Conservation (phyloP, 2,888 invertebrate species). For the Hybos culiciformis region DNA sequence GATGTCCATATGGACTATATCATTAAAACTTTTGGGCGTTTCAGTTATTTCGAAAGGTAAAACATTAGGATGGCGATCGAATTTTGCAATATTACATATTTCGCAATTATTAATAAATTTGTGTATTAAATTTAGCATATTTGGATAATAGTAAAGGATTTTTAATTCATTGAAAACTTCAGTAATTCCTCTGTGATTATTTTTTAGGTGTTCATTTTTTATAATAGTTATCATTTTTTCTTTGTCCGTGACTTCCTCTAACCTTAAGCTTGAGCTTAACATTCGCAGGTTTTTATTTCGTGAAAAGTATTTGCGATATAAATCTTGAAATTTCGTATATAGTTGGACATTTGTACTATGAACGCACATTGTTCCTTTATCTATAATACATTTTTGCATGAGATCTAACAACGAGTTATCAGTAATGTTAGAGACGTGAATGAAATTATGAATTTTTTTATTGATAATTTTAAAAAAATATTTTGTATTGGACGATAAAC, state of each 20-base stretch:
- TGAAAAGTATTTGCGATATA: constrained; percentile 9
- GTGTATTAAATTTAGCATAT: constrained; percentile 6
- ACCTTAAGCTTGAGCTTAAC: not conserved
- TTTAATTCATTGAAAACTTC: constrained; percentile 8
- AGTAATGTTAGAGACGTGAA: constrained; percentile 1
- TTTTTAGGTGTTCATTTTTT: constrained; percentile 6
- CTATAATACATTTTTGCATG: constrained; percentile 5
- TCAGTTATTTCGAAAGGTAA: constrained; percentile 1
- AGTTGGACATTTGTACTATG: constrained; percentile 6
- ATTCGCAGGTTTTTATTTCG: not conserved
- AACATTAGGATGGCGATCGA: not conserved
- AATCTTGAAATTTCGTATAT: constrained; percentile 7
- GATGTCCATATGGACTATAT: constrained; percentile 7
- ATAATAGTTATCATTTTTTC: constrained; percentile 1
- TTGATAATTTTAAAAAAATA: constrained; percentile 6
- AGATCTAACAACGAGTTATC: not conserved
- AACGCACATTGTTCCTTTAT: constrained; percentile 11
- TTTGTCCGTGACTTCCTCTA: constrained; percentile 6
- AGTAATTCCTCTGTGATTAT: constrained; percentile 7
- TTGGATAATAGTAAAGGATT: constrained; percentile 5
- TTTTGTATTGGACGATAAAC: constrained; percentile 2
- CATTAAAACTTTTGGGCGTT: constrained; percentile 1
- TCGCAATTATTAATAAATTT: constrained; percentile 8
- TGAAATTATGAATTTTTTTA: constrained; percentile 7
- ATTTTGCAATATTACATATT: constrained; percentile 6